Percentiles rank a stretch among this genome's conserved stretches.
Conservation (phyloP, 2,113 vertebrate genomes). For the Uria lomvia region DNA sequence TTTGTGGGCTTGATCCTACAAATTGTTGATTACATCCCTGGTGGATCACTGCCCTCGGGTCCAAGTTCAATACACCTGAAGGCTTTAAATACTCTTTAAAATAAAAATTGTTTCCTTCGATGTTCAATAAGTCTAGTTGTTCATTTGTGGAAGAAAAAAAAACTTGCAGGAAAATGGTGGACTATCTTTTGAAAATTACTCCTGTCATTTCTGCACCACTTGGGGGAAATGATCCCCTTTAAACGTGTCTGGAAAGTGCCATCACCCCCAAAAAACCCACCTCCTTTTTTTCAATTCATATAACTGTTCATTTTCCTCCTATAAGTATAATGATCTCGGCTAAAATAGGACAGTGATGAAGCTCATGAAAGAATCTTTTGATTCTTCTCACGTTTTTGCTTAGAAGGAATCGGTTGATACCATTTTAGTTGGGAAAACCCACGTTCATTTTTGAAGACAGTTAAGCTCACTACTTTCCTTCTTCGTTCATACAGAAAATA, state of each 20-base stretch:
- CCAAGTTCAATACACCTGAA: not conserved
- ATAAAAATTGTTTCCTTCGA: not conserved
- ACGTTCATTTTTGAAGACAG: not conserved
- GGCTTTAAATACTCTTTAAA: not conserved
- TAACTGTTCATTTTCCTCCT: not conserved
- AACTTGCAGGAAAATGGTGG: not conserved
- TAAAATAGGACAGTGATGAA: not conserved
- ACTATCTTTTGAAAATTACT: not conserved
- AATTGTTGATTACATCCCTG: not conserved
- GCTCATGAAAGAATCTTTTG: not conserved
- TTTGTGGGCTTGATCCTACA: not conserved
- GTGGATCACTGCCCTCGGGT: not conserved
- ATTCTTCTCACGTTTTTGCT: not conserved
- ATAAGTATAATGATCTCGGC: not conserved
- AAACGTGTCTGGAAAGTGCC: not conserved
- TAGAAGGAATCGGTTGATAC: not conserved
- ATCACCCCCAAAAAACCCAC: not conserved
- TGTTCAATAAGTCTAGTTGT: not conserved
- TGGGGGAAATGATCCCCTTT: not conserved
- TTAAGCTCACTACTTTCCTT: not conserved
- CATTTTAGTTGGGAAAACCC: not conserved
- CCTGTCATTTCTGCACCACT: not conserved
- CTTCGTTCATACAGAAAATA: not conserved
- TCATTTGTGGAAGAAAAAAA: not conserved
- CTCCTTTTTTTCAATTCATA: not conserved